Evolutionary conservation across 2,888 invertebrate species (phyloP), one percentile per base, ranked within the genome.

Genomic region (Idaea aversata): DNA sequence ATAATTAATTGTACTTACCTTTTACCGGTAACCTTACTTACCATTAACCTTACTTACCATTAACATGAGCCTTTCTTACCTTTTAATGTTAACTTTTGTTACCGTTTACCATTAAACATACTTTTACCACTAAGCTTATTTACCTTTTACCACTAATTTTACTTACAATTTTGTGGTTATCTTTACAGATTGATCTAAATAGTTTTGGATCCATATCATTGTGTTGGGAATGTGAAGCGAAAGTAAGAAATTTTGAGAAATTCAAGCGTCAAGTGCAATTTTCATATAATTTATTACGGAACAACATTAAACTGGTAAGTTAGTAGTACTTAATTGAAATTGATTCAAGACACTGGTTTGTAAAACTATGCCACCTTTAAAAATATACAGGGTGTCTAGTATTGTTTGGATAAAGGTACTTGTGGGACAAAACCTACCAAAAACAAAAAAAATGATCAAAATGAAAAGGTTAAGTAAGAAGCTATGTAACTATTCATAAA

Each of bases 161-260:
- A 47, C 47, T 36, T 36, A 36, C 36, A 36, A 47, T 47, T 10
- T 38, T 57, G 47, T 4, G 36, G 60, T 59, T 60, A 58, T 15
- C 59, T 35, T 67, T 63, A 4, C 67, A 85, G 84, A 62, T 77
- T 38, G 38, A 66, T 4, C 60, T 71, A 10, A 63, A 61, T 0
- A 75, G 70, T 1, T 63, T 62, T 7, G 6, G 70, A 3, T 70
- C 76, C 0, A n/a, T 87, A 0, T 75, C 69, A 57, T 57, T 91
- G 0, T 92, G 92, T 63, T 91, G 87, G 84, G 88, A 90, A 67
- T 92, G 92, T 63, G 73, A 81, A 0, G 85, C 86, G 0, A 68
- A 78, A 0, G 64, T 90, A 0, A 63, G 62, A 0, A 76, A 77
- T 0, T 88, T 86, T 59, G 71, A 73, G 0, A 82, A 71, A 47